These are phyloP conservation scores for Pedicia rivosa DNA, from an alignment of 2,888 invertebrate genomes.

Conservation along the genomic window DNA sequence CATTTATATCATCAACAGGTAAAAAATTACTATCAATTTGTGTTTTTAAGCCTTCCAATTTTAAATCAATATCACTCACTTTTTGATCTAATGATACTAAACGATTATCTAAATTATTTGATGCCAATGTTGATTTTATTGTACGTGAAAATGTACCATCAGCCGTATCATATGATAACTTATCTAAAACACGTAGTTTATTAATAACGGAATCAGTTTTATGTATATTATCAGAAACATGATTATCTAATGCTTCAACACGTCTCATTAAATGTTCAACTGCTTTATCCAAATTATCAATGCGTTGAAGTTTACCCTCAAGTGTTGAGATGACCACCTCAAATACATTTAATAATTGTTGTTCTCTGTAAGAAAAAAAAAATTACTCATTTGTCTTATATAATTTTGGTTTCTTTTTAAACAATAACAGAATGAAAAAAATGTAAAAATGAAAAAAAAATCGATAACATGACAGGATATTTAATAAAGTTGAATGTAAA, in stretches of 20 bases:
- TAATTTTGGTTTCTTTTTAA: no score
- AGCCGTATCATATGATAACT: constrained; percentile 44
- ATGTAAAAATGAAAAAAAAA: not conserved
- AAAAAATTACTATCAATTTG: constrained; percentile 71
- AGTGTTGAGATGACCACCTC: constrained; percentile 79
- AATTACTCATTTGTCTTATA: no score
- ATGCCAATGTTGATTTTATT: constrained; percentile 16
- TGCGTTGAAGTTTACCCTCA: constrained; percentile 73
- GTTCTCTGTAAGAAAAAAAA: constrained; percentile 53
- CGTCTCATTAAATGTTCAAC: constrained; percentile 75
- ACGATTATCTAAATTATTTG: constrained; percentile 42
- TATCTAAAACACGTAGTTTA: constrained; percentile 59
- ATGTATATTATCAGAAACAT: constrained; percentile 68
- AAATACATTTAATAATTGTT: constrained; percentile 76
- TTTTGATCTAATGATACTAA: constrained; percentile 64
- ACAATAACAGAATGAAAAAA: no score
- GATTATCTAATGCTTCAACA: constrained; percentile 65
- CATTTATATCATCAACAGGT: constrained; percentile 68
- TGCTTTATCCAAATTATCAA: constrained; percentile 75
- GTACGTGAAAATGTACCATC: constrained; percentile 17
- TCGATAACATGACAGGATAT: not conserved
- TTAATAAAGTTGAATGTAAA: no score
- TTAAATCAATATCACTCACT: constrained; percentile 67
- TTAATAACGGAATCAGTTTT: constrained; percentile 72
- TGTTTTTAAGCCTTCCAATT: constrained; percentile 59